Percentiles rank a stretch among this genome's conserved stretches.
Evolutionary conservation across 2,888 invertebrate species (phyloP).

Genomic region (Opisthograptis luteolata): DNA sequence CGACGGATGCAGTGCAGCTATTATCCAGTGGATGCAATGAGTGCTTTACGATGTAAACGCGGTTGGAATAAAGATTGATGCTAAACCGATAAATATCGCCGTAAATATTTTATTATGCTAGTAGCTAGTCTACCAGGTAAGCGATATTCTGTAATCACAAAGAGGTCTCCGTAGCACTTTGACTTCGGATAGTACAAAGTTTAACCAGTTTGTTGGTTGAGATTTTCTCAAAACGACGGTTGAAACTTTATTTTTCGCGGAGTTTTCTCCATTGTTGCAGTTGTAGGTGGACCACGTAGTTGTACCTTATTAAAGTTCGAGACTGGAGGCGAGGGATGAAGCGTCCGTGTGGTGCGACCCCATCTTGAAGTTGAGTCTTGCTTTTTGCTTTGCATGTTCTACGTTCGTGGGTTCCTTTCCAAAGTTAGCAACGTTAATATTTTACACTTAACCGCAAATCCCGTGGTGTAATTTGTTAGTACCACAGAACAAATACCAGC

Average conservation of each 20-base stretch:
- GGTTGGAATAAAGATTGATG: slow-evolving; percentile 54
- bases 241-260: slow-evolving; percentile 30
- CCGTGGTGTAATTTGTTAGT: slow-evolving; percentile 50
- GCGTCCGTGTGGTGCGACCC: slow-evolving; percentile 32
- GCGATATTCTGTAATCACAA: slow-evolving; percentile 1
- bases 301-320: slow-evolving; percentile 38
- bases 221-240: slow-evolving; percentile 33
- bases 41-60: slow-evolving; percentile 64
- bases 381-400: slow-evolving; percentile 30
- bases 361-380: slow-evolving; percentile 29
- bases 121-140: background rate
- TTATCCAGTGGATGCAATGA: slow-evolving; percentile 62
- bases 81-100: slow-evolving; percentile 33
- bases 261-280: slow-evolving; percentile 33
- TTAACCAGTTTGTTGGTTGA: slow-evolving; percentile 20
- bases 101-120: slow-evolving; percentile 20
- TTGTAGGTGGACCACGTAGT: slow-evolving; percentile 26
- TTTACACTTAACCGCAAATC: slow-evolving; percentile 43
- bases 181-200: slow-evolving; percentile 20
- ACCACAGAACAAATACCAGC: slow-evolving; percentile 47
- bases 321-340: slow-evolving; percentile 10
- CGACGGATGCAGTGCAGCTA: slow-evolving; percentile 67
- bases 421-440: slow-evolving; percentile 38
- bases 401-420: slow-evolving; percentile 21
- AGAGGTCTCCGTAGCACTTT: background rate